These are phyloP conservation scores for Kuschelorhynchus macadamiae DNA, from an alignment of 2,888 invertebrate species.

Conservation along the genomic window DNA sequence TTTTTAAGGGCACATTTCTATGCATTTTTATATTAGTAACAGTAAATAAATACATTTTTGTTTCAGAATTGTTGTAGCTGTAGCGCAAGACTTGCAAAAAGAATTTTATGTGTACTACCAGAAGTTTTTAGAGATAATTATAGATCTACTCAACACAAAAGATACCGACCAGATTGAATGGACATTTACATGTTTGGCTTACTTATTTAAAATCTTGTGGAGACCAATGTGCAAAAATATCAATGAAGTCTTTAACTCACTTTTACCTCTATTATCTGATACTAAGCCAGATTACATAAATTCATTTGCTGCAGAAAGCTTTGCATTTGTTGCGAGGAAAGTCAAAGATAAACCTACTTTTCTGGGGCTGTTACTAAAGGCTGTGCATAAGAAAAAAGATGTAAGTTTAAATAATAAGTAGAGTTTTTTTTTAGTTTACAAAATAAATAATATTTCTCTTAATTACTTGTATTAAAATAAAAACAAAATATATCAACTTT, in stretches of 20 bases:
- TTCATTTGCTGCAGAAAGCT: slow-evolving; percentile 96
- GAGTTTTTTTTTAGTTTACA: no score
- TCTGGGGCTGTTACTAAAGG: slow-evolving; percentile 77
- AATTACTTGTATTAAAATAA: slow-evolving; percentile 6
- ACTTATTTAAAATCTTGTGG: slow-evolving; percentile 92
- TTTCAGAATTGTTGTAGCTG: slow-evolving; percentile 83
- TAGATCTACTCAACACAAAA: slow-evolving; percentile 80
- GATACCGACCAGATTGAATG: slow-evolving; percentile 90
- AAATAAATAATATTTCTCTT: slow-evolving; percentile 4
- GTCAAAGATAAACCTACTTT: slow-evolving; percentile 85
- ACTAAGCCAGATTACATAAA: slow-evolving; percentile 87
- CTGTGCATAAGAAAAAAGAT: slow-evolving; percentile 77
- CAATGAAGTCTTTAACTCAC: slow-evolving; percentile 77
- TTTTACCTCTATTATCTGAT: slow-evolving; percentile 83
- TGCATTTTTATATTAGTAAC: no score
- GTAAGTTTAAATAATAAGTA: slow-evolving; percentile 73
- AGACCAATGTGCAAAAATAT: slow-evolving; percentile 86
- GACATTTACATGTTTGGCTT: slow-evolving; percentile 88
- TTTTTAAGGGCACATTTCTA: no score
- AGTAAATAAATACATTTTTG: no score
- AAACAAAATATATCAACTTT: slow-evolving; percentile 5
- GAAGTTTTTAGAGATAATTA: slow-evolving; percentile 80
- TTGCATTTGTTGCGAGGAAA: slow-evolving; percentile 94
- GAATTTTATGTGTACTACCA: slow-evolving; percentile 92
- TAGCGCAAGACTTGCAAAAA: slow-evolving; percentile 88